These are phyloP conservation scores for Solea solea DNA, from an alignment of 2,113 vertebrate species.

Conservation along the genomic window DNA sequence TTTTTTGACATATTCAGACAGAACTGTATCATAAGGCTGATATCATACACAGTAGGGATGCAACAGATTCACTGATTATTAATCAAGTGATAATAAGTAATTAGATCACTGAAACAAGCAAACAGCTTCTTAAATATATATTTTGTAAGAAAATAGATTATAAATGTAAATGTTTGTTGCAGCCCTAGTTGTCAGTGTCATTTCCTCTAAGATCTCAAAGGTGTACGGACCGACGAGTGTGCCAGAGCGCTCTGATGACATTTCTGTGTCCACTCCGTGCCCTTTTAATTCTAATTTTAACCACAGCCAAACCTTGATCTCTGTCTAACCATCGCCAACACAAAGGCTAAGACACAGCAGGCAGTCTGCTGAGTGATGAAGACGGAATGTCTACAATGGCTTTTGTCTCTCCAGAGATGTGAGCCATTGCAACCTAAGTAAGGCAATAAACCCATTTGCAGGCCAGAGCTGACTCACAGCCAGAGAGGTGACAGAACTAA, in stretches of 20 bases:
- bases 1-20: no score
- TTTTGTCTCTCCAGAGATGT: slow-evolving; percentile 59
- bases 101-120: no score
- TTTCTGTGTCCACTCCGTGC: slow-evolving; percentile 6
- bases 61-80: no score
- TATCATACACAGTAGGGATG: no score
- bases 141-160: no score
- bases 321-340: slow-evolving; percentile 22
- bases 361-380: slow-evolving; percentile 34
- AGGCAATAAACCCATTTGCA: slow-evolving; percentile 62
- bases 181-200: no score
- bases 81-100: no score
- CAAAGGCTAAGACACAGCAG: slow-evolving; percentile 12
- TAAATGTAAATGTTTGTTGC: no score
- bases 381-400: slow-evolving; percentile 37
- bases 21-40: no score
- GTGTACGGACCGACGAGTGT: not conserved
- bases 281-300: slow-evolving; percentile 51
- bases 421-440: slow-evolving; percentile 46
- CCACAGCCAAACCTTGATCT: slow-evolving; percentile 44
- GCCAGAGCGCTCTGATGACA: not conserved
- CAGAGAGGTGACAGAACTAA: slow-evolving; percentile 69
- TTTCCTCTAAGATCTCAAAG: not conserved
- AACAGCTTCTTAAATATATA: no score
- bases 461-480: slow-evolving; percentile 55